A percentile compares a stretch with the other conserved stretches of the same genome.
Evolutionary conservation across 2,888 invertebrate genomes (phyloP).

Genomic region (Agonopterix arenella): DNA sequence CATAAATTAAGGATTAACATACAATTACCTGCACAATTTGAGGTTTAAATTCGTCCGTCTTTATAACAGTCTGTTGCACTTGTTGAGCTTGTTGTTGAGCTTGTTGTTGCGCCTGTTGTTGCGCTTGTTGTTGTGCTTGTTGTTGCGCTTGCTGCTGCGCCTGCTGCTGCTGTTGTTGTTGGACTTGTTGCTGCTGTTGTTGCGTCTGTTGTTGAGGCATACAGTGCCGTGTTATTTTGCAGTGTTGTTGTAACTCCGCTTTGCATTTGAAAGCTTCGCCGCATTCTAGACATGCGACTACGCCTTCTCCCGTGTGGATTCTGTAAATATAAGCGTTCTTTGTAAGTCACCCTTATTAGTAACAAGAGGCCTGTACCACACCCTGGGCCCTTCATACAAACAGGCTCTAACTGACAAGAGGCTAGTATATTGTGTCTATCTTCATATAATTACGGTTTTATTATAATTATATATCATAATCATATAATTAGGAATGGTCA

Average conservation of each 20-base stretch:
- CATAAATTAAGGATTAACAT: neutral
- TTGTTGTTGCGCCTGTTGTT: slow-evolving; percentile 57
- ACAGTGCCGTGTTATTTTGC: slow-evolving; percentile 74
- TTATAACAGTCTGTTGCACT: slow-evolving; percentile 67
- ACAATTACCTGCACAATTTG: slow-evolving; percentile 70
- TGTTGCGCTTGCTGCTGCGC: slow-evolving; percentile 31
- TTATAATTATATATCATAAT: too few species aligned
- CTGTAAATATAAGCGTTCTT: slow-evolving; percentile 33
- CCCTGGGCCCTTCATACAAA: too few species aligned
- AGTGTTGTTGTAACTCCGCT: slow-evolving; percentile 82
- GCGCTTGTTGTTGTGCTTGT: slow-evolving; percentile 51
- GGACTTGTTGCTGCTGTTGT: slow-evolving; percentile 41
- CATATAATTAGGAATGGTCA: too few species aligned
- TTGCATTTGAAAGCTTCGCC: slow-evolving; percentile 86
- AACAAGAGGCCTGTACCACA: too few species aligned
- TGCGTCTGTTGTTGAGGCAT: slow-evolving; percentile 45
- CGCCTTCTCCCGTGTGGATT: slow-evolving; percentile 85
- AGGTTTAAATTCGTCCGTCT: slow-evolving; percentile 70
- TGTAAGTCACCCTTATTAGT: too few species aligned
- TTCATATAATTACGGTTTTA: too few species aligned
- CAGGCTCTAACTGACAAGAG: too few species aligned
- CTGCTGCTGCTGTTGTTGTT: slow-evolving; percentile 36
- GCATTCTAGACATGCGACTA: slow-evolving; percentile 84
- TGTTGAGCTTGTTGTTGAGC: slow-evolving; percentile 34
- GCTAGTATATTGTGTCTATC: too few species aligned